Evolutionary conservation across 1,140 invertebrate species (phyloP).

Genomic region (Mya arenaria): DNA sequence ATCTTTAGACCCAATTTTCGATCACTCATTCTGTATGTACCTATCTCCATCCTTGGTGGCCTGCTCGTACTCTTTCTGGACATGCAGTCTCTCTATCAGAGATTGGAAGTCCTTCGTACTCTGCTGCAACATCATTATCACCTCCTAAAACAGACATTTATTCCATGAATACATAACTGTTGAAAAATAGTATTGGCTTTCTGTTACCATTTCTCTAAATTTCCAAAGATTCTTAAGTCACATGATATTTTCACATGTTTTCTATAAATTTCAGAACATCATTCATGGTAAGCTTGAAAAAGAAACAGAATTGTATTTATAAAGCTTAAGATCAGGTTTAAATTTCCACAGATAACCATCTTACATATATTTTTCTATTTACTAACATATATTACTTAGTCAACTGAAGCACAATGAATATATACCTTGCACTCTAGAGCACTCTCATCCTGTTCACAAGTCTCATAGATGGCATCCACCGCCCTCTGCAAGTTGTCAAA

Average conservation of each 20-base stretch:
- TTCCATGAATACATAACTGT: not conserved
- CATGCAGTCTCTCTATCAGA: conserved; percentile 93
- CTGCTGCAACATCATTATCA: conserved; percentile 95
- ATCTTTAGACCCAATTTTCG: not conserved
- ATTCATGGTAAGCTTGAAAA: too few relatives aligned
- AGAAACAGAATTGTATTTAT: too few relatives aligned
- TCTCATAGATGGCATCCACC: conserved; percentile 88
- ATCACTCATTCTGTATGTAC: conserved; percentile 40
- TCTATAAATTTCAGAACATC: too few relatives aligned
- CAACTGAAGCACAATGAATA: too few relatives aligned
- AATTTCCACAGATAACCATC: too few relatives aligned
- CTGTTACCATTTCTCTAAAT: too few relatives aligned
- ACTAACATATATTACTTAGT: too few relatives aligned
- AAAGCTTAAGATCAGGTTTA: too few relatives aligned
- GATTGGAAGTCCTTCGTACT: conserved; percentile 96
- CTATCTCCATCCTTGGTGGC: conserved; percentile 85
- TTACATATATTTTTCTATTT: too few relatives aligned
- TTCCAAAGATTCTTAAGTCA: too few relatives aligned
- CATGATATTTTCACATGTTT: too few relatives aligned
- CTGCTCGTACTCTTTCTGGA: conserved; percentile 97
- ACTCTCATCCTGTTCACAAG: conserved; percentile 86
- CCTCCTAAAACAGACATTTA: conserved; percentile 88
- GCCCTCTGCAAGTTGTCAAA: conserved; percentile 96
- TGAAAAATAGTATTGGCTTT: too few relatives aligned
- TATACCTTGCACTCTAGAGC: conserved; percentile 85